These are phyloP conservation scores for Apostichopus japonicus DNA, from an alignment of 35 echinoderm and acorn worm species.

Conservation along the genomic window DNA sequence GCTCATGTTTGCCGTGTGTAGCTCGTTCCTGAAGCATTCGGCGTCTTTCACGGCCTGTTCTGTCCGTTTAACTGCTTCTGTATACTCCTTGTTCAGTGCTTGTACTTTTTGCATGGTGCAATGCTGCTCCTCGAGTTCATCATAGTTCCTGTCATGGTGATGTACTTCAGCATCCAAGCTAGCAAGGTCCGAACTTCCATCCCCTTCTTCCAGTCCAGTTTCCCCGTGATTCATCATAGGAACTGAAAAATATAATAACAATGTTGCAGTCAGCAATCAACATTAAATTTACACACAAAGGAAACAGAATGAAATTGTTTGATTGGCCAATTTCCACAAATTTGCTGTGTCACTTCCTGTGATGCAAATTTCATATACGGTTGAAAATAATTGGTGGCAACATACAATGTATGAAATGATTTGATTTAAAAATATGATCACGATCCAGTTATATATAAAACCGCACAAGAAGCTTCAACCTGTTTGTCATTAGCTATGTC, in stretches of 20 bases:
- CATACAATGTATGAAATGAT: too few species aligned
- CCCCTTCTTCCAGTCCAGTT: neutral
- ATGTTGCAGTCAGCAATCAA: neutral
- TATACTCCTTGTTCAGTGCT: conserved; percentile 59
- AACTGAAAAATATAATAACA: conserved; percentile 26
- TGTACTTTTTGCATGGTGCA: conserved; percentile 77
- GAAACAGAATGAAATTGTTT: neutral
- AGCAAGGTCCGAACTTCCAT: neutral
- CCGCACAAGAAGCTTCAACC: neutral
- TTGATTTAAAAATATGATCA: neutral
- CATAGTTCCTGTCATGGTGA: conserved; percentile 50
- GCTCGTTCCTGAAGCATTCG: conserved; percentile 76
- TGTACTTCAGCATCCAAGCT: neutral
- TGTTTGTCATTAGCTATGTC: neutral
- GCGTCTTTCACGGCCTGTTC: conserved; percentile 77
- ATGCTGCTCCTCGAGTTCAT: conserved; percentile 52
- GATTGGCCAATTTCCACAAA: neutral
- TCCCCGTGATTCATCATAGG: neutral
- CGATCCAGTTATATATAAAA: neutral
- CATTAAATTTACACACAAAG: neutral
- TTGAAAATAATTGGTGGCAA: neutral
- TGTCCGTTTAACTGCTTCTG: conserved; percentile 64
- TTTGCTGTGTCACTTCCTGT: conserved; percentile 1
- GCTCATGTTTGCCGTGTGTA: conserved; percentile 62
- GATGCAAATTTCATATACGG: neutral